Evolutionary conservation across 1,140 invertebrate species (phyloP), one percentile per base, ranked within the genome.

Genomic region (Apis cerana): DNA sequence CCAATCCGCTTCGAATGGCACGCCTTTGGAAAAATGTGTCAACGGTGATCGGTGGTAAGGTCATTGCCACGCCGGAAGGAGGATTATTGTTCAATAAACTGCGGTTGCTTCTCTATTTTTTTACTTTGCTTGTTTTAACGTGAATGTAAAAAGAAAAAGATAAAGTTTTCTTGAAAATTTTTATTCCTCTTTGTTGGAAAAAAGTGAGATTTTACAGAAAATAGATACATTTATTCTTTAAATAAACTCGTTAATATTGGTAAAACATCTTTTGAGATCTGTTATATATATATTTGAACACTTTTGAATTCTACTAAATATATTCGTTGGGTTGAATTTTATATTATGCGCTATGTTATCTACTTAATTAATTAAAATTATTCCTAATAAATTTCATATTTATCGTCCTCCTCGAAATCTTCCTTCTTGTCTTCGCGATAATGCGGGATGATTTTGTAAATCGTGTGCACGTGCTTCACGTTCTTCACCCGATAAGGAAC

Each of bases 381-480:
- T 62, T 56, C 48, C 64, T 23, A 56, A 62, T 89, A 83, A 54
- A 23, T 19, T 0, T 87, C 86, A 1, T 87, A 78, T 48, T 90
- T 85, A 15, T 89, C 88, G 13, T 87, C 83, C 0, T 91, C 90
- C 15, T 88, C 76, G 3, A 77, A 70, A 27, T 95, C 92, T 33
- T 89, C 84, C n/a, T 81, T 78, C 43, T 90, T 84, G 9, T 88
- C 67, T 17, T 89, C 82, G 43, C 50, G 19, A n/a, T 82, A 64
- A 67, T 95, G 94, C 50, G 95, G 95, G n/a, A 96, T 93, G 1
- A 96, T 95, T 86, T 96, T 96, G 88, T 95, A 96, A 15, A 96
- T 93, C 0, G 95, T 96, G 88, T 96, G 96, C 0, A 95, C 95
- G 84, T 96, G 96, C 83, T 96, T 96, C 69, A 96, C 94, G 82